These are phyloP conservation scores for Guaruba guarouba DNA, from an alignment of 2,113 vertebrate genomes.

Conservation along the genomic window DNA sequence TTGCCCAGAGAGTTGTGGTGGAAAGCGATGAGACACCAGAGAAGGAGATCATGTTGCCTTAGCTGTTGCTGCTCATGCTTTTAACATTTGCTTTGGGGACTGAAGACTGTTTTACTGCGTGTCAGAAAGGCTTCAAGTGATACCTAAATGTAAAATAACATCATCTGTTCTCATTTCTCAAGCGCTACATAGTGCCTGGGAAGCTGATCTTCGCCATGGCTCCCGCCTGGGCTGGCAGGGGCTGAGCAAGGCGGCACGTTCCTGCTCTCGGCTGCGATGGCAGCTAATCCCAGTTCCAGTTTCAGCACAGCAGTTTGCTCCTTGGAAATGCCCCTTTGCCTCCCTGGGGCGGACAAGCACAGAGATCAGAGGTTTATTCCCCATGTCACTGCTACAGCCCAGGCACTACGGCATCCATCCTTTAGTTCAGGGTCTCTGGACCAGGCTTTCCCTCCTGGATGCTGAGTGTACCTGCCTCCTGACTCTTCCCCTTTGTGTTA, in stretches of 20 bases:
- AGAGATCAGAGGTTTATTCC: not conserved
- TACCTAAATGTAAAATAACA: not conserved
- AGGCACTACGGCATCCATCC: not conserved
- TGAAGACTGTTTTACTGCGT: not conserved
- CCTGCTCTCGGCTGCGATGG: fast-evolving
- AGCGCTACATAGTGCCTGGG: not conserved
- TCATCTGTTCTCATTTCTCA: not conserved
- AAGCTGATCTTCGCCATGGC: not conserved
- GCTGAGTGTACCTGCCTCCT: not conserved
- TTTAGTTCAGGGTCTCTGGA: not conserved
- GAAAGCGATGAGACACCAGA: not conserved
- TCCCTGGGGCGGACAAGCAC: not conserved
- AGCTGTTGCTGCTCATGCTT: not conserved
- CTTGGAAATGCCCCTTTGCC: no score
- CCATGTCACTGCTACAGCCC: not conserved
- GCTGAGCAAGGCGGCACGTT: not conserved
- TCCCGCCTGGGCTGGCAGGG: not conserved
- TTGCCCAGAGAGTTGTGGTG: not conserved
- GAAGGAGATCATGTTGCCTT: not conserved
- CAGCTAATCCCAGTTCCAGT: not conserved
- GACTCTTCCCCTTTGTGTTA: no score
- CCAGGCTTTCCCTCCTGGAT: not conserved
- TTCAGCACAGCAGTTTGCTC: not conserved
- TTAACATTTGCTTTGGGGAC: not conserved
- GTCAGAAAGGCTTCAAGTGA: not conserved